phyloP scores from a whole-genome alignment of 2,113 vertebrate genomes.

The Rhea americana region DNA sequence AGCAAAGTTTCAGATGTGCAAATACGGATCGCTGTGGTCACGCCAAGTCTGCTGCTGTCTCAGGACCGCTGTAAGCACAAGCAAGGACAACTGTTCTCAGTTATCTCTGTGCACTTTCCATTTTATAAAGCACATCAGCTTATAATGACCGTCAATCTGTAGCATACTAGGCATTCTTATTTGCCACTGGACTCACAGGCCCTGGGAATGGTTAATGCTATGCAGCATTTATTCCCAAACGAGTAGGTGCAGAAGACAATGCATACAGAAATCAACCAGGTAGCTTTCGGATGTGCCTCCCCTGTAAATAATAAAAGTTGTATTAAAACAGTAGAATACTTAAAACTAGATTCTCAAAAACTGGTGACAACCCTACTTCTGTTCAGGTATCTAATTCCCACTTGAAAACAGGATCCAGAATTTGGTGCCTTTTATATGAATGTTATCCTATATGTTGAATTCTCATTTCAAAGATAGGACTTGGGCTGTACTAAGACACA shows the following conservation, averaged over 20 bases:
- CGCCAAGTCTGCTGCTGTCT: neutral
- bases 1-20: neutral
- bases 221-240: rapidly evolving
- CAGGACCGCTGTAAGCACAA: rapidly evolving
- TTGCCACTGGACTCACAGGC: rapidly evolving
- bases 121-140: rapidly evolving
- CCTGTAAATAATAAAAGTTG: neutral
- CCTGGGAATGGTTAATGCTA: rapidly evolving
- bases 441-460: neutral
- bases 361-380: neutral
- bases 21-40: neutral
- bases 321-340: no score
- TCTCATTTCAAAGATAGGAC: neutral
- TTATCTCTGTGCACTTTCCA: rapidly evolving
- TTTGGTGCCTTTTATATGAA: neutral
- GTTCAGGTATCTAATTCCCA: neutral
- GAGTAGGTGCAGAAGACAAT: neutral
- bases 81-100: rapidly evolving
- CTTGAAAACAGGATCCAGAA: neutral
- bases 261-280: neutral
- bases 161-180: rapidly evolving
- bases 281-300: no score
- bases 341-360: neutral
- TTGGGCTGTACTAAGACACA: neutral
- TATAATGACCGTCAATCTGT: rapidly evolving